These are phyloP conservation scores for Aleiodes leptofemur DNA, from an alignment of 2,888 invertebrate species.

Conservation along the genomic window DNA sequence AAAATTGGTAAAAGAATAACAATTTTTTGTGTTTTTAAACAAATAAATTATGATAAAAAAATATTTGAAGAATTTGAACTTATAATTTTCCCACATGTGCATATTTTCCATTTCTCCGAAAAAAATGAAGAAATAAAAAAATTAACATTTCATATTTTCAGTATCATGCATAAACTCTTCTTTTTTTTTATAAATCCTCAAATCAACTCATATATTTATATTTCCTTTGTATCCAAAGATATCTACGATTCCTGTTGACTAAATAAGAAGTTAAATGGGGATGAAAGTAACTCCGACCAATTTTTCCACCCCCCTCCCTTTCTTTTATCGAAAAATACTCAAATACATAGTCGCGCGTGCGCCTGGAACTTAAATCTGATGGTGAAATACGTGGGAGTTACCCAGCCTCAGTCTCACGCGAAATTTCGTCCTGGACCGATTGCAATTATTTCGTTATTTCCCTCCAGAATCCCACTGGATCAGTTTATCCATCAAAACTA, in stretches of 20 bases:
- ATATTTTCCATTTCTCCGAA: no score
- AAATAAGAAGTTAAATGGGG: constrained; percentile 12
- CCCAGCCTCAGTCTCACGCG: constrained; percentile 54
- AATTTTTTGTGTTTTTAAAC: neutral
- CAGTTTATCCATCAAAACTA: constrained; percentile 35
- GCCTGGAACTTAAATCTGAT: constrained; percentile 48
- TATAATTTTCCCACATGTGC: no score
- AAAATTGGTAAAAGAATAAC: no score
- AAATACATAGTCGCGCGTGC: constrained; percentile 45
- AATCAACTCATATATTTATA: neutral
- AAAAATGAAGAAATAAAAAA: no score
- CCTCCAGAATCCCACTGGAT: constrained; percentile 25
- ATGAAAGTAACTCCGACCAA: constrained; percentile 23
- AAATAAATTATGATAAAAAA: no score
- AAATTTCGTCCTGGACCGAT: constrained; percentile 46
- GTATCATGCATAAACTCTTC: neutral
- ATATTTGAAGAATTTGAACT: no score
- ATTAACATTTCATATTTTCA: no score
- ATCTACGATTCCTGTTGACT: neutral
- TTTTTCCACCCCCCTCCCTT: neutral
- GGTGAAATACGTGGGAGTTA: constrained; percentile 52
- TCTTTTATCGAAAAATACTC: neutral
- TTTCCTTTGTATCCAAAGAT: neutral
- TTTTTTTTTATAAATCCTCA: constrained; percentile 62
- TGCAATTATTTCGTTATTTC: constrained; percentile 6